Percentiles rank a stretch among this genome's conserved stretches.
These are phyloP conservation scores for Nephila pilipes DNA, from an alignment of 1,140 invertebrate genomes.

Conservation along the genomic window DNA sequence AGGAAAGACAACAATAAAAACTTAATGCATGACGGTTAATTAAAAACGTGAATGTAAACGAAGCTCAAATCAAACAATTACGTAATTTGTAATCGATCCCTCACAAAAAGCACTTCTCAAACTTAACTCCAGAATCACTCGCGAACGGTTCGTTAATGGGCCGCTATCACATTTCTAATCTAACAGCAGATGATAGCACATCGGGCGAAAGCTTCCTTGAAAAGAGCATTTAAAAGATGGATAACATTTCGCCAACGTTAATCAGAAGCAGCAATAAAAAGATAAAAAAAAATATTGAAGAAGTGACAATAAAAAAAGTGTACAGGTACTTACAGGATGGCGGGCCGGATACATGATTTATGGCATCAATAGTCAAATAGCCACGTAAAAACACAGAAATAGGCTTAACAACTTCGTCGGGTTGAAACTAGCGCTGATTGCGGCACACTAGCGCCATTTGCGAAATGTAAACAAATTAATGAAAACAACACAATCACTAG, in stretches of 20 bases:
- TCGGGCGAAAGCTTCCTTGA: slow-evolving; percentile 29
- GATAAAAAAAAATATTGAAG: not conserved
- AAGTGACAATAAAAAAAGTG: slow-evolving; percentile 18
- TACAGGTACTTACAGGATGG: slow-evolving; percentile 72
- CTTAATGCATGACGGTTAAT: not conserved
- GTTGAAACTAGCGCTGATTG: slow-evolving; percentile 57
- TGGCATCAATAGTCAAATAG: slow-evolving; percentile 66
- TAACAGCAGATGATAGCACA: slow-evolving; percentile 52
- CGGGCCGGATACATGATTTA: slow-evolving; percentile 75
- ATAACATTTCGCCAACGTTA: not conserved
- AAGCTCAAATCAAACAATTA: not conserved
- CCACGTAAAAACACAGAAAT: slow-evolving; percentile 70
- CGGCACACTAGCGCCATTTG: slow-evolving; percentile 68
- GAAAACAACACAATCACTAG: slow-evolving; percentile 51
- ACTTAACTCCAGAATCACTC: slow-evolving; percentile 54
- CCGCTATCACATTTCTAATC: slow-evolving; percentile 47
- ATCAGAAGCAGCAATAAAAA: not conserved
- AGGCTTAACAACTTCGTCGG: slow-evolving; percentile 68
- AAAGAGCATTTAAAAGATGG: slow-evolving; percentile 36
- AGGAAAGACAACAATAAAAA: too few species aligned
- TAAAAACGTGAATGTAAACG: not conserved
- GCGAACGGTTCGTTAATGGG: slow-evolving; percentile 51
- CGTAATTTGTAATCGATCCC: slow-evolving; percentile 67
- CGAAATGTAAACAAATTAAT: slow-evolving; percentile 71
- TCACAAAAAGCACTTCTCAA: slow-evolving; percentile 3